Evolutionary conservation across 2,797 vertebrate genomes (phyloP), one percentile per base, ranked within the genome.

Genomic region (Pseudochaenichthys georgianus): DNA sequence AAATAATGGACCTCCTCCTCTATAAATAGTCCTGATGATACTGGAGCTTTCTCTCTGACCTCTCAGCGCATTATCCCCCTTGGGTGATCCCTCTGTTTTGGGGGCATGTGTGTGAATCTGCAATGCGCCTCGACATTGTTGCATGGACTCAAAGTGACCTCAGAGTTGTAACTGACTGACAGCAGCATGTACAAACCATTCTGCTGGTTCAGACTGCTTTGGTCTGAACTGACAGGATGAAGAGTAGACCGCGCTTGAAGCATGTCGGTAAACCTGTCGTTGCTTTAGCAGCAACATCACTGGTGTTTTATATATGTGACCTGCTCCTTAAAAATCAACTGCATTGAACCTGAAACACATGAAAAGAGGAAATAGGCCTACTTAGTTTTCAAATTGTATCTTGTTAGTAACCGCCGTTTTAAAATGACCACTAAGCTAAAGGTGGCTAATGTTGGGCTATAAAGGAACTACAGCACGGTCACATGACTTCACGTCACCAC

Each of bases 1-100:
- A 74, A 92, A 92, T 93, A 92, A 92, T 90, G 80, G 87, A 87
- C 83, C 58, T 75, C 75, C 80, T 74, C 57, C 69, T 73, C 87
- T 90, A 91, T 88, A 89, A 92, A 91, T 91, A 92, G 75, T 74
- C 55, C 54, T 48, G 55, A 65, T 79, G 88, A 82, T 77, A 80
- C 62, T 13, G 73, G 58, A 70, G 78, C 71, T 77, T 80, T 80
- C 77, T 76, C 70, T 60, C 64, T 23, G 73, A 84, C 64, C 73
- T 63, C 42, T 65, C 38, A 3, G 64, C 55, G 78, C 62, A 73
- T 81, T 79, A 80, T 64, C 72, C 34, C 67, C 74, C 7, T 0
- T 21, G 62, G 70, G 8, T 13, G n/a, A 72, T 74, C 63, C 2
- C 64, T 83, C 66, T 3, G 59, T 51, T 46, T 10, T 70, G 68